These are phyloP conservation scores for Montipora foliosa DNA, from an alignment of 64 coral and sea anemone genomes.

Conservation along the genomic window DNA sequence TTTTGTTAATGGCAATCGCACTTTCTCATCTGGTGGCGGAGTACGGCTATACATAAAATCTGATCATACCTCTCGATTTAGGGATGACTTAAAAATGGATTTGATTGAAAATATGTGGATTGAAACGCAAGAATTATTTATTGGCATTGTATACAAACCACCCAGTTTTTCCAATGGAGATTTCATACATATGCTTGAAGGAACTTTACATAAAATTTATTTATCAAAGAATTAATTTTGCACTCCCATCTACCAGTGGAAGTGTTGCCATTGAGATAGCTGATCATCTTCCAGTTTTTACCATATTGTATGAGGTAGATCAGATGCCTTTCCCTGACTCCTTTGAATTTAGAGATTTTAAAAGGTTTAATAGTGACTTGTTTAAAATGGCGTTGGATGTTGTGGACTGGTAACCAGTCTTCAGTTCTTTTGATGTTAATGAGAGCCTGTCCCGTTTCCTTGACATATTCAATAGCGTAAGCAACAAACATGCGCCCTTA, in stretches of 20 bases:
- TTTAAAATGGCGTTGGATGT: too few species aligned
- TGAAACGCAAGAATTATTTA: slow-evolving; percentile 34
- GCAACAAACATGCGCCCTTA: neutral
- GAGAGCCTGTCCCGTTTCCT: neutral
- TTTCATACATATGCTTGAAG: slow-evolving; percentile 41
- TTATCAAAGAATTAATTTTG: slow-evolving; percentile 19
- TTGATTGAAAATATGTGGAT: slow-evolving; percentile 38
- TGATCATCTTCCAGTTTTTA: slow-evolving; percentile 56
- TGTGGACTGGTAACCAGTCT: slow-evolving; percentile 30
- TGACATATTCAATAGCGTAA: neutral
- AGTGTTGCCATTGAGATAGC: slow-evolving; percentile 24
- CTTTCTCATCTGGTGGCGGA: slow-evolving; percentile 15
- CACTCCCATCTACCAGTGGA: slow-evolving; percentile 52
- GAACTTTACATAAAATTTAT: slow-evolving; percentile 34
- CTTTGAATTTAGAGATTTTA: slow-evolving; percentile 22
- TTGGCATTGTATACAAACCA: slow-evolving; percentile 49
- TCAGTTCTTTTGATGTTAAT: neutral
- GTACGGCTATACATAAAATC: neutral
- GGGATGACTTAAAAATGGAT: slow-evolving; percentile 23
- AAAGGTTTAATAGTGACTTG: neutral
- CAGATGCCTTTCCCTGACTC: slow-evolving; percentile 50
- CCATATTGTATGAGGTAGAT: slow-evolving; percentile 28
- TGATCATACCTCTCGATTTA: too few species aligned
- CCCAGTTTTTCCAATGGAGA: slow-evolving; percentile 40
- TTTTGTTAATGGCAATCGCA: neutral